Conservation (phyloP, 1,140 invertebrate genomes). For the Gonatopus flavifemur region DNA sequence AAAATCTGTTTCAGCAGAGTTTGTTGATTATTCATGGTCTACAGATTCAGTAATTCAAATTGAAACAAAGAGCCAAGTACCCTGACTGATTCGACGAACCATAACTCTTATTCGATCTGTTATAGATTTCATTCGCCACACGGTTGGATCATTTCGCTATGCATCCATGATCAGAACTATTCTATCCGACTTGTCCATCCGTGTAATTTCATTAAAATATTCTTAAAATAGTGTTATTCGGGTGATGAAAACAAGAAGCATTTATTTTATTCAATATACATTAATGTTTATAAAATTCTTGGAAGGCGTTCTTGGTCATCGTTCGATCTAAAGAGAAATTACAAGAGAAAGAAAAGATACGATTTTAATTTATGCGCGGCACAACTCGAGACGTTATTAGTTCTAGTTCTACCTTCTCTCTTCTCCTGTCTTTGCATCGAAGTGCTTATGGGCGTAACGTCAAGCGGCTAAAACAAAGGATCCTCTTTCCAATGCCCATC, state of each 20-base stretch:
- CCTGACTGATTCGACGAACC: not conserved
- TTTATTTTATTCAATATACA: too few species aligned
- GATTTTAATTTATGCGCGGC: slow-evolving; percentile 56
- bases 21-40: too few species aligned
- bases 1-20: too few species aligned
- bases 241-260: too few species aligned
- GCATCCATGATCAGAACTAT: not conserved
- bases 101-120: slow-evolving; percentile 8
- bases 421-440: too few species aligned
- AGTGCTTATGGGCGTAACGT: slow-evolving; percentile 53
- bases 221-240: too few species aligned
- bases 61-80: not conserved
- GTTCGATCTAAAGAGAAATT: too few species aligned
- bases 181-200: not conserved
- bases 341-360: slow-evolving; percentile 22
- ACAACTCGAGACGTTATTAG: slow-evolving; percentile 50
- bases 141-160: slow-evolving; percentile 9
- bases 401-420: slow-evolving; percentile 42
- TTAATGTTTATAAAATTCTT: too few species aligned
- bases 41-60: too few species aligned
- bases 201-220: too few species aligned
- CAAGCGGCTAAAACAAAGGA: slow-evolving; percentile 56
- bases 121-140: slow-evolving; percentile 17
- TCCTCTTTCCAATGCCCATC: slow-evolving; percentile 37
- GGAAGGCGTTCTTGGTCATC: slow-evolving; percentile 31